phyloP scores from a whole-genome alignment of 2,888 invertebrate species.

The Lamproptera curius region DNA sequence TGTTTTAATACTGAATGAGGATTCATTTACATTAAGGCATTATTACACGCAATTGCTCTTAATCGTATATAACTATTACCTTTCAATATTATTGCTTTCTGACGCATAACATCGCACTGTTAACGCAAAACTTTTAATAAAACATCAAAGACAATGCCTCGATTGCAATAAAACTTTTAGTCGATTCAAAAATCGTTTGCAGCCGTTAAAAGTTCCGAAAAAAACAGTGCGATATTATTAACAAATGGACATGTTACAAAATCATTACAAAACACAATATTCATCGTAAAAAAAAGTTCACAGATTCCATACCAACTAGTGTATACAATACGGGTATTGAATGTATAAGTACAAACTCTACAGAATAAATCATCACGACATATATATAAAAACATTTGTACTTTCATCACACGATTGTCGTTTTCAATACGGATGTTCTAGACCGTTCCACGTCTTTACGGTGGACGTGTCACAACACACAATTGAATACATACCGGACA shows the following conservation, averaged over 20 bases:
- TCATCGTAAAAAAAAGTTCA: background rate
- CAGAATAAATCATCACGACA: background rate
- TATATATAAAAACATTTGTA: background rate
- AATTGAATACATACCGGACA: background rate
- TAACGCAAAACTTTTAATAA: background rate
- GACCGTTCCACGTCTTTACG: background rate
- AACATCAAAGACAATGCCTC: no score
- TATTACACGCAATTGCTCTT: no score
- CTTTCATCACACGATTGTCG: background rate
- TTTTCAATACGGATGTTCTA: background rate
- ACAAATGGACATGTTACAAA: background rate
- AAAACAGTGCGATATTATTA: background rate
- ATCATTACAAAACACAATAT: background rate
- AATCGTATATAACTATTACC: no score
- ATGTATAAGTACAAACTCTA: conserved; percentile 1
- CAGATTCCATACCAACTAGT: background rate
- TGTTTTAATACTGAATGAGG: no score
- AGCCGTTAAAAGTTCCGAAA: no score
- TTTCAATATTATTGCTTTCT: background rate
- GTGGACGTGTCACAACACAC: no score
- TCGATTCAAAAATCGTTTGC: no score
- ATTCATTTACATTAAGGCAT: no score
- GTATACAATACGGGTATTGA: background rate
- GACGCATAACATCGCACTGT: background rate
- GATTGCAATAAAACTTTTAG: no score